Percentiles rank a stretch among this genome's conserved stretches.
These are phyloP conservation scores for Pantherophis vulpinus DNA, from an alignment of 2,797 vertebrate genomes.

Conservation along the genomic window DNA sequence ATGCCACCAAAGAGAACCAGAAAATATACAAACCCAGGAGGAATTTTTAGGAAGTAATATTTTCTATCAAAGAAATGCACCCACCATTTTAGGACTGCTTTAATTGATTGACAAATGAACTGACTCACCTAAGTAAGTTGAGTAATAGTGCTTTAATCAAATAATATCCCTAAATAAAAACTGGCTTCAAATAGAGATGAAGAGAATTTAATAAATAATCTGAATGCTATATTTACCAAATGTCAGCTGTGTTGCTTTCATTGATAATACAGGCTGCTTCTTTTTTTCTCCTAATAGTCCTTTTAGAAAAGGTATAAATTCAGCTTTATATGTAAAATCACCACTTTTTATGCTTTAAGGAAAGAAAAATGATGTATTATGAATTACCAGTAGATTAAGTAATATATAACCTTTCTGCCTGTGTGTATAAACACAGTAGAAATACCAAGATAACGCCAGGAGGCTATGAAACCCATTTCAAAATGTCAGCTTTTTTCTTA, in stretches of 20 bases:
- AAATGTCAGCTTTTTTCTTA: constrained; percentile 3
- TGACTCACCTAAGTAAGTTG: not conserved
- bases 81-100: not conserved
- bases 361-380: not conserved
- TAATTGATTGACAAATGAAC: not conserved
- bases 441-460: not conserved
- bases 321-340: not conserved
- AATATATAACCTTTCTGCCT: not conserved
- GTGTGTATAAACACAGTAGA: not conserved
- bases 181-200: not conserved
- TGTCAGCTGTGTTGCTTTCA: not conserved
- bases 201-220: not conserved
- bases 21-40: not conserved
- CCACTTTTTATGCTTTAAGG: not conserved
- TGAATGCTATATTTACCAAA: not conserved
- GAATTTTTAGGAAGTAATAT: not conserved
- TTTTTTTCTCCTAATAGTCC: not conserved
- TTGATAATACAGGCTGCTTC: not conserved
- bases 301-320: not conserved
- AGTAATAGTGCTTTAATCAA: not conserved
- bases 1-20: not conserved
- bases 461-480: not conserved
- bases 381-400: not conserved
- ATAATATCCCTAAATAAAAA: not conserved
- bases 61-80: not conserved